phyloP scores from a whole-genome alignment of 2,797 vertebrate genomes.

The Pterois miles region DNA sequence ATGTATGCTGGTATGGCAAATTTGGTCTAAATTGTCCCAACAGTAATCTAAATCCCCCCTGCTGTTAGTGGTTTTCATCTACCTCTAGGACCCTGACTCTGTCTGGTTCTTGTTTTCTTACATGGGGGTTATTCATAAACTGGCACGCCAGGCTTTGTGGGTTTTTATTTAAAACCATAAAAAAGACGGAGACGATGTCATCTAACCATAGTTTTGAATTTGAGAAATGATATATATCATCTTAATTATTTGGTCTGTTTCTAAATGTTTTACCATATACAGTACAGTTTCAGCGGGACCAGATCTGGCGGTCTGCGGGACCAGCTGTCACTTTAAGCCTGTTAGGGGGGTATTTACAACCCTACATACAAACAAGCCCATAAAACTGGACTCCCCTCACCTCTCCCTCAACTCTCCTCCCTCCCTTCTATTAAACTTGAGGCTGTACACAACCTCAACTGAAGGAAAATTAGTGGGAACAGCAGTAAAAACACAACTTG shows the following conservation, averaged over 20 bases:
- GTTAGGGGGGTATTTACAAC: slow-evolving; percentile 67
- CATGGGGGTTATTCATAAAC: not conserved
- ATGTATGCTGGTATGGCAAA: slow-evolving; percentile 9
- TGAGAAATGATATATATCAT: not conserved
- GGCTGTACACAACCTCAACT: slow-evolving; percentile 33
- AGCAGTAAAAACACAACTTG: slow-evolving; percentile 27
- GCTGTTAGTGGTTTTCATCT: slow-evolving; percentile 31
- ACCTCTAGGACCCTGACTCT: slow-evolving; percentile 28
- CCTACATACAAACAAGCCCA: slow-evolving; percentile 61
- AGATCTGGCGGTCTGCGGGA: slow-evolving; percentile 8
- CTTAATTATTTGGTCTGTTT: not conserved
- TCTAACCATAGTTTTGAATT: not conserved
- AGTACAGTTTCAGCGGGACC: not conserved
- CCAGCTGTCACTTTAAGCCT: slow-evolving; percentile 59
- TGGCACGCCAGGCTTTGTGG: not conserved
- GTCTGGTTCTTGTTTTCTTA: not conserved
- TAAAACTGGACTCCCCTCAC: slow-evolving; percentile 66
- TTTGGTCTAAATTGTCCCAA: slow-evolving; percentile 17
- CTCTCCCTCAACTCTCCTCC: slow-evolving; percentile 44
- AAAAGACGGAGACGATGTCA: not conserved
- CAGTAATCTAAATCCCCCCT: slow-evolving; percentile 19
- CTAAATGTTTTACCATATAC: not conserved
- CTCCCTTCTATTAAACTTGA: slow-evolving; percentile 39
- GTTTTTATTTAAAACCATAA: not conserved
- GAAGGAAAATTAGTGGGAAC: slow-evolving; percentile 41